Base-by-base conservation (phyloP, 2,797 vertebrate species). In the Buceros bicornis region DNA sequence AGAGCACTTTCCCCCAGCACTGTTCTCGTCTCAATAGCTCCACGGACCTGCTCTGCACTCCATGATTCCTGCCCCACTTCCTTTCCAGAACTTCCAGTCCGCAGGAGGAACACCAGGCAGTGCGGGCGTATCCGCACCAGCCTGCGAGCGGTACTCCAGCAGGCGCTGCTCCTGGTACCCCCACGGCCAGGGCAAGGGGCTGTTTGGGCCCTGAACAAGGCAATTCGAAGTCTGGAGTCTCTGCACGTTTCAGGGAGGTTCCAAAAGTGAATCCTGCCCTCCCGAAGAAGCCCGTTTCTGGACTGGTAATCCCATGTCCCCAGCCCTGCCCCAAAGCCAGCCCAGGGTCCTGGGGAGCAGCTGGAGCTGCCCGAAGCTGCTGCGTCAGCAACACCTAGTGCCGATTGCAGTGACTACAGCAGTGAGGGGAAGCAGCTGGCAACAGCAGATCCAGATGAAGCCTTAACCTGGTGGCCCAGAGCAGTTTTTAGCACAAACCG, bases 131-230 rank as follows among this genome's bases (percentile, higher is more conserved):
- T 13, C 43, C 3, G 16, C 4, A 10, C 15, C n/a, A 43, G 45
- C 31, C 50, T 7, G 24, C 26, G 28, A 24, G 50, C 8, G 19
- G 3, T 5, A 26, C 21, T 24, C 82, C 37, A 3, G 2, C 26
- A 16, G 37, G 5, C 40, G 0, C n/a, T 5, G 28, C 65, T 58
- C 73, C 62, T 25, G 18, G 12, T 11, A 4, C 26, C 1, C 2
- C 4, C 79, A 10, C 53, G 15, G 8, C 14, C 10, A 29, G 16
- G 45, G 67, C 33, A 64, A 14, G 9, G 1, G 6, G 26, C 1
- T 11, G 2, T 24, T 13, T 16, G 40, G 25, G 14, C 35, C 28
- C 61, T 4, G 8, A 28, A 15, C 8, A 25, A n/a, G 71, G 43
- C 48, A 11, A 10, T 13, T 20, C 10, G 10, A 47, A 37, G 37